Base-by-base conservation (phyloP, 2,888 invertebrate species). In the Micropterix aruncella region DNA sequence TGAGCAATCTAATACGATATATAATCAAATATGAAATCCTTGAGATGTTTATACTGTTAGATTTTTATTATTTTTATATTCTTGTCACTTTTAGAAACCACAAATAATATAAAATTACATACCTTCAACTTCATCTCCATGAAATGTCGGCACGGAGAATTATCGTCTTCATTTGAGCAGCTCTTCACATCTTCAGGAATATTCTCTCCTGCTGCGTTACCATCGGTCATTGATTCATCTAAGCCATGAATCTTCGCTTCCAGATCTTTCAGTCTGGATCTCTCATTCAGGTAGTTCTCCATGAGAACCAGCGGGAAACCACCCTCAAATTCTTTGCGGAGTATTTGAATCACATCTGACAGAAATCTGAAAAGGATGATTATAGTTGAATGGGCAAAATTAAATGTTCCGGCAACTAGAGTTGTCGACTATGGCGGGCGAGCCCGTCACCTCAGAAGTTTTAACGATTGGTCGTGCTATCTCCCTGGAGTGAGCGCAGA, bases 241-340 rank as follows among this genome's bases (percentile, higher is more conserved):
- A 12, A 44, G n/a, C n/a, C 60, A 58, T 18, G 68, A 52, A 45
- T 65, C 63, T 55, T 70, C 63, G 43, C 68, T 60, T 57, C 66
- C 62, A 47, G 56, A 53, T n/a, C 65, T 51, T 51, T 65, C 65
- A 49, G 61, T 61, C 47, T 64, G 55, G 9, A 59, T 56, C 43
- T 48, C 49, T 56, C 60, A 42, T 61, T 61, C 2, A 64, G 43
- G 54, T 63, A 66, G 44, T 60, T 63, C 56, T 70, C 70, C 14
- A 66, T 48, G 1, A 65, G 61, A 19, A 56, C 53, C 3, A 65
- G 46, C 2, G 71, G 70, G 45, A 70, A 37, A 48, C 61, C 55
- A 16, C 70, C 68, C 48, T 67, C 64, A 52, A 71, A 71, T 51
- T 71, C 69, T 44, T 63, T 60, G 42, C 67, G 57, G 7, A 71